Evolutionary conservation across 2,888 invertebrate species (phyloP), one percentile per base, ranked within the genome.

Genomic region (Epirrhoe alternata): DNA sequence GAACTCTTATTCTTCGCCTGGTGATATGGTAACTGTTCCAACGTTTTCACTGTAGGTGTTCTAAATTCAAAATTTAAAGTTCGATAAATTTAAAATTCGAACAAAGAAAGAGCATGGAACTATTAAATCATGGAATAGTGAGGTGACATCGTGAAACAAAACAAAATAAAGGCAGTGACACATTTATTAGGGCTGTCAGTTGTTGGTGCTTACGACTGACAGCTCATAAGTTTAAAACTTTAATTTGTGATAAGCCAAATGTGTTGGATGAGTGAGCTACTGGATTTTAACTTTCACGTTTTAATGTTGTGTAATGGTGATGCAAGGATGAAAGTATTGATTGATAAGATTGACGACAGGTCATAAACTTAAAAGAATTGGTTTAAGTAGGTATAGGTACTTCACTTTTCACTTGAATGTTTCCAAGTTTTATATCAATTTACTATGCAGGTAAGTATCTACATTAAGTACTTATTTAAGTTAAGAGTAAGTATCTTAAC

Each of bases 31-130:
- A n/a, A n/a, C 38, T 42, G 35, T 38, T 10, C 12, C 38, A 42
- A 42, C 38, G 12, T 24, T 24, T 24, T 24, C 3, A 24, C 12
- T 42, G 4, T 12, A 42, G 14, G 38, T 51, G 30, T 60, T 60
- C 45, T 6, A 53, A 5, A 54, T 53, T 54, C 6, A 49, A 53
- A 51, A 51, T 50, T 53, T 35, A 45, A 56, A 54, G n/a, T 10
- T 12, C 30, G 17, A 16, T 54, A 53, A 51, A 51, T 50, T 53
- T 47, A 45, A 56, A 86, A 79, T 81, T 78, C 73, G 79, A 86
- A 93, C 92, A 93, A 93, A 93, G 92, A 91, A 91, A 92, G 92
- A 89, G 89, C 91, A 90, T 76, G 77, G 92, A 91, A 92, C 92
- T 88, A 85, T 85, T 87, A 90, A 90, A 90, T 91, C 88, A 88